phyloP scores from a whole-genome alignment of 1,140 invertebrate species.

The Drosophila ambigua region DNA sequence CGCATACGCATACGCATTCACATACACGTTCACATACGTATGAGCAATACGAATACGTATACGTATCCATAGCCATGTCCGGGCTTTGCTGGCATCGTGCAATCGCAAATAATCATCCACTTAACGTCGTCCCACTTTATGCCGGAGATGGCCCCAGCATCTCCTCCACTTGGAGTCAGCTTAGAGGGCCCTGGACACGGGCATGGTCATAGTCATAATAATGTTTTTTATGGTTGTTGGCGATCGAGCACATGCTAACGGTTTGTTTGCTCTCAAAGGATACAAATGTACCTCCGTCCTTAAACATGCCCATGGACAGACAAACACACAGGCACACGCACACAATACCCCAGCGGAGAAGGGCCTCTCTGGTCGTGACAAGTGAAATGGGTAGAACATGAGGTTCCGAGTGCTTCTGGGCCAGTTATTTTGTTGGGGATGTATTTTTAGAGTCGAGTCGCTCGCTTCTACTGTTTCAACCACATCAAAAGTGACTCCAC shows the following conservation, averaged over 20 bases:
- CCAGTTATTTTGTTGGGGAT: neutral
- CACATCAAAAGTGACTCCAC: conserved; percentile 43
- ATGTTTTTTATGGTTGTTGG: conserved; percentile 70
- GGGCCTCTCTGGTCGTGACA: conserved; percentile 54
- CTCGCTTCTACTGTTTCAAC: conserved; percentile 41
- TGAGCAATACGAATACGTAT: conserved; percentile 5
- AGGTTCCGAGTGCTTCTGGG: conserved; percentile 5
- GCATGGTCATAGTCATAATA: conserved; percentile 65
- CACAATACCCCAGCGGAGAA: conserved; percentile 12
- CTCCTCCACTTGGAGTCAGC: conserved; percentile 45
- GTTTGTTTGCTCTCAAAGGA: conserved; percentile 24
- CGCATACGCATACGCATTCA: conserved; percentile 38
- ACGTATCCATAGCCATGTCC: conserved; percentile 16
- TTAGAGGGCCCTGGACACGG: conserved; percentile 55
- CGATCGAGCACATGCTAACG: conserved; percentile 58
- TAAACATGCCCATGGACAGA: conserved; percentile 1
- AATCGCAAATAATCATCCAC: conserved; percentile 82
- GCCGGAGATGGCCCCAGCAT: conserved; percentile 50
- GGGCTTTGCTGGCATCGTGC: conserved; percentile 53
- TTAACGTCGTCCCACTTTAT: conserved; percentile 80
- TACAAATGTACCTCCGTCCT: conserved; percentile 1
- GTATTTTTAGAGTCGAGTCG: conserved; percentile 49
- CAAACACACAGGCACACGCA: no score
- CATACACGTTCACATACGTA: conserved; percentile 15
- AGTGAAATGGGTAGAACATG: conserved; percentile 51